These are phyloP conservation scores for Bombycilla garrulus DNA, from an alignment of 2,113 vertebrate species.

Conservation along the genomic window DNA sequence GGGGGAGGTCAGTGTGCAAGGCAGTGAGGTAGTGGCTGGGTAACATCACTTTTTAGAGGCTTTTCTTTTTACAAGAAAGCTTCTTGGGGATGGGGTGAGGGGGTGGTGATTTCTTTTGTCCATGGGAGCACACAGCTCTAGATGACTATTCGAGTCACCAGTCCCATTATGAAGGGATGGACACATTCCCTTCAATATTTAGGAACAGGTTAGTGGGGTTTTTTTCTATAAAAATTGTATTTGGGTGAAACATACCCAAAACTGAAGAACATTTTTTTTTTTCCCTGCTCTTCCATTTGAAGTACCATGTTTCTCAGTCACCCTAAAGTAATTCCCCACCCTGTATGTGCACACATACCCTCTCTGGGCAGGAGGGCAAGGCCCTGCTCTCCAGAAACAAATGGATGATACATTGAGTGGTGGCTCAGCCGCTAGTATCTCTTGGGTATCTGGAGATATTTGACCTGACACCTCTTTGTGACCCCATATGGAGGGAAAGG, in stretches of 20 bases:
- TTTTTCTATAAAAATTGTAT: neutral
- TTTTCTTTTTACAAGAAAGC: neutral
- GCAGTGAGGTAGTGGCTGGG: neutral
- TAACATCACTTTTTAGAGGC: neutral
- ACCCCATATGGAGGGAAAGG: neutral
- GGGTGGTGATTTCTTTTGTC: neutral
- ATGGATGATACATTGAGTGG: neutral
- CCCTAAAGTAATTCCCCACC: neutral
- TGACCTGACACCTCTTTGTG: neutral
- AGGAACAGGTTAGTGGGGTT: neutral
- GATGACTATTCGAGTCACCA: neutral
- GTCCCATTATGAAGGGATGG: neutral
- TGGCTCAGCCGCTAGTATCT: neutral
- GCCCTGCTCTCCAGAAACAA: fast-evolving
- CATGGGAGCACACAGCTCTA: neutral
- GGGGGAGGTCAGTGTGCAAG: neutral
- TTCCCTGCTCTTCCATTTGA: neutral
- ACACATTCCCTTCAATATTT: neutral
- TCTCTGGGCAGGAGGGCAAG: neutral
- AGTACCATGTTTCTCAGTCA: neutral
- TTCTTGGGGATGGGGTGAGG: fast-evolving
- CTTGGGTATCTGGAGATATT: neutral
- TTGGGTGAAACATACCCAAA: neutral
- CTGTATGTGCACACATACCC: fast-evolving
- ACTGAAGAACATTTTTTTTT: neutral